These are phyloP conservation scores for Spodoptera litura DNA, from an alignment of 1,140 invertebrate species.

Conservation along the genomic window DNA sequence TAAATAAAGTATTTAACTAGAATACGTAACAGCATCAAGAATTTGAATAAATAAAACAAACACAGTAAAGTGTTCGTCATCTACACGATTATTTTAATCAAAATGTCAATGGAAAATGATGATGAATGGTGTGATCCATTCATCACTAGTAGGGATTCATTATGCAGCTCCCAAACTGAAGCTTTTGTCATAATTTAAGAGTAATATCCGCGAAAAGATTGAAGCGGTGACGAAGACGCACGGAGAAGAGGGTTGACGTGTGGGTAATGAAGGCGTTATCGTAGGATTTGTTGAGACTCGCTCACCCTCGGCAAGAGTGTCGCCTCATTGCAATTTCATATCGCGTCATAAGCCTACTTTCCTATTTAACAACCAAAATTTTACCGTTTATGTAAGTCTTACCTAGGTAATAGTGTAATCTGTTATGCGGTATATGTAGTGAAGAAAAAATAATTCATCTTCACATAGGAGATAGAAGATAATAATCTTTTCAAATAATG, in stretches of 20 bases:
- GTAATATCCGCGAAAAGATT: slow-evolving; percentile 84
- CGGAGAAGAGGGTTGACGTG: slow-evolving; percentile 81
- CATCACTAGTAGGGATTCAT: slow-evolving; percentile 65
- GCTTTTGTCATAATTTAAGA: slow-evolving; percentile 80
- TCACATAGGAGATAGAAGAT: background rate
- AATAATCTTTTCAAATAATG: background rate
- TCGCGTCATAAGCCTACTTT: slow-evolving; percentile 56
- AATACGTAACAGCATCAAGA: background rate
- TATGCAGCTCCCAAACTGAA: slow-evolving; percentile 65
- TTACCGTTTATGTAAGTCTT: slow-evolving; percentile 1
- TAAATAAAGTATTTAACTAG: background rate
- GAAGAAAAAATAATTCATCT: background rate
- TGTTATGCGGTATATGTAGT: background rate
- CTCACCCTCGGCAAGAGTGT: slow-evolving; percentile 15
- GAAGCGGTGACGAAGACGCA: slow-evolving; percentile 74
- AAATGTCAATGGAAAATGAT: slow-evolving; percentile 64
- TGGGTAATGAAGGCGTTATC: slow-evolving; percentile 79
- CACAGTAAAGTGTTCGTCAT: slow-evolving; percentile 7
- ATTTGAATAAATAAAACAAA: background rate
- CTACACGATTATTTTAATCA: slow-evolving; percentile 39
- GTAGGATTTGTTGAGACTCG: slow-evolving; percentile 63
- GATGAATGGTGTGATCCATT: slow-evolving; percentile 57
- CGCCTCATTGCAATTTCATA: slow-evolving; percentile 62
- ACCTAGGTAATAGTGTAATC: background rate
- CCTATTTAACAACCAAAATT: slow-evolving; percentile 53